phyloP scores from a whole-genome alignment of 2,797 vertebrate species.

The Microctenopoma steveboyesi region DNA sequence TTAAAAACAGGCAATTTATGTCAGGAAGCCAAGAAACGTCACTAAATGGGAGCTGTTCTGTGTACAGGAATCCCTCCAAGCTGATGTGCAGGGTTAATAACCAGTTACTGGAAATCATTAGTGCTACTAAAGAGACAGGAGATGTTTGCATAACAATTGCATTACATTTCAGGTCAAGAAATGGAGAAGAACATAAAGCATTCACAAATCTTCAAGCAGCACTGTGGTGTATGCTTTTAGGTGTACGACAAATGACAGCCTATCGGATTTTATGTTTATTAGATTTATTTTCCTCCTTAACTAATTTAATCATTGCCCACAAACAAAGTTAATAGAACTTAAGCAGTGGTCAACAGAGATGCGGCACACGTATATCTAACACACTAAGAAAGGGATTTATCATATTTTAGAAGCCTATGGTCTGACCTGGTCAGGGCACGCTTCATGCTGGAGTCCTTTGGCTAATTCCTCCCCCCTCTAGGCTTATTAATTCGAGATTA shows the following conservation, averaged over 20 bases:
- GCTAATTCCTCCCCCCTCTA: slow-evolving; percentile 27
- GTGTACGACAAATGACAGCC: background rate
- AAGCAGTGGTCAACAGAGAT: background rate
- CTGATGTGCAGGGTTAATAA: no score
- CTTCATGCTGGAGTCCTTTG: slow-evolving; percentile 22
- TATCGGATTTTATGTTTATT: background rate
- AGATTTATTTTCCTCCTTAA: background rate
- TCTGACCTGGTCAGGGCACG: slow-evolving; percentile 32
- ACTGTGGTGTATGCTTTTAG: background rate
- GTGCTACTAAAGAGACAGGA: no score
- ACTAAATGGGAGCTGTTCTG: no score
- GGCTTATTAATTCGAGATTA: slow-evolving; percentile 69
- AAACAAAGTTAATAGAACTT: background rate
- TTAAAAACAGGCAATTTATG: no score
- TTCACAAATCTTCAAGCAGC: no score
- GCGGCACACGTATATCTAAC: background rate
- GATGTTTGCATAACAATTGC: no score
- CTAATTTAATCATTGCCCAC: background rate
- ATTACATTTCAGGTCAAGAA: no score
- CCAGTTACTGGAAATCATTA: no score
- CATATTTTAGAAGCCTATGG: background rate
- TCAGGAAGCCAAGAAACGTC: no score
- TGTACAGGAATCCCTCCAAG: no score
- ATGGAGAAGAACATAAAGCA: no score
- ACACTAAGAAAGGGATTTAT: background rate